phyloP scores from a whole-genome alignment of 2,888 invertebrate genomes.

The Panzeria rudis region DNA sequence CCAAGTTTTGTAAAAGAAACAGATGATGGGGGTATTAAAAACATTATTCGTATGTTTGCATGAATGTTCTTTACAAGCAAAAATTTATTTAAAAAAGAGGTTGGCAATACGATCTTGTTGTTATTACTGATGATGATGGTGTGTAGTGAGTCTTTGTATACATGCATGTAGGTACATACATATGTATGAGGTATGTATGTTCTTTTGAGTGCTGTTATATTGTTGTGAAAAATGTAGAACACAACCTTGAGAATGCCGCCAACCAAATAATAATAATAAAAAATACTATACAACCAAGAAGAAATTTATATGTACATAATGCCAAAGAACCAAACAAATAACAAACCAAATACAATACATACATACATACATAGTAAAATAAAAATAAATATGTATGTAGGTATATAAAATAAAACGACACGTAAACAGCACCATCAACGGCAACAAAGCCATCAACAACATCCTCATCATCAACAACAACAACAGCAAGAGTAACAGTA shows the following conservation, averaged over 20 bases:
- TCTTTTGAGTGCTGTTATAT: slow-evolving; percentile 20
- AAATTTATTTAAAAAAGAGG: slow-evolving; percentile 36
- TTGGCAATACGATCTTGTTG: slow-evolving; percentile 47
- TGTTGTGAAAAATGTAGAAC: slow-evolving; percentile 65
- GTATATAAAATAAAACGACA: slow-evolving; percentile 54
- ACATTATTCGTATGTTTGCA: slow-evolving; percentile 16
- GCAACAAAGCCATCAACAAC: slow-evolving; percentile 15
- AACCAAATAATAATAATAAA: slow-evolving; percentile 65
- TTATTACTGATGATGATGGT: slow-evolving; percentile 24
- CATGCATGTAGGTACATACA: background rate
- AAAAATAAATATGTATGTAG: background rate
- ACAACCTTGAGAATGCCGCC: slow-evolving; percentile 70
- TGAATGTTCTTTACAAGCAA: slow-evolving; percentile 13
- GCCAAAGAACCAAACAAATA: slow-evolving; percentile 39
- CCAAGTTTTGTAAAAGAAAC: slow-evolving; percentile 41
- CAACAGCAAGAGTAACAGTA: slow-evolving; percentile 40
- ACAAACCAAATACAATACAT: slow-evolving; percentile 3
- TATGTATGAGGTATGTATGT: background rate
- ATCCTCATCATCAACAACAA: slow-evolving; percentile 41
- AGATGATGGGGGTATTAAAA: slow-evolving; percentile 41
- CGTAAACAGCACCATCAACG: slow-evolving; percentile 49
- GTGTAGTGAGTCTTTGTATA: slow-evolving; percentile 5
- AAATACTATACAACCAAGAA: slow-evolving; percentile 40
- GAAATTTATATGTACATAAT: slow-evolving; percentile 45
- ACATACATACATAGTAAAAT: background rate